Conservation (phyloP, 2,888 invertebrate species). For the Lysandra coridon region DNA sequence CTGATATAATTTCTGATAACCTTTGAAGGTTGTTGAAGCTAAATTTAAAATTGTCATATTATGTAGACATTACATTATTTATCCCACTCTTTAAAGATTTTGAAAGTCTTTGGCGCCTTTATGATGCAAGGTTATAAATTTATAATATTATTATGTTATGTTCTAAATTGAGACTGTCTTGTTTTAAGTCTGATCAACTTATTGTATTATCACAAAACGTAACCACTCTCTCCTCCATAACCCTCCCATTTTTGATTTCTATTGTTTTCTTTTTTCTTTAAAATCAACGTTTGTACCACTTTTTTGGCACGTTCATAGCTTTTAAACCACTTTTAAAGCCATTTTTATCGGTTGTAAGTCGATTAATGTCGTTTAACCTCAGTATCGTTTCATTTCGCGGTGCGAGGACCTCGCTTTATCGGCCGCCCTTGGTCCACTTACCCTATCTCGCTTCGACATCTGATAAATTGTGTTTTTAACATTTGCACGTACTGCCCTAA, state of each 20-base stretch:
- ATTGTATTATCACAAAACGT: background rate
- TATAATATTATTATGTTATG: too few relatives aligned
- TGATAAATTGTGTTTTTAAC: constrained; percentile 54
- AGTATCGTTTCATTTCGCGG: constrained; percentile 37
- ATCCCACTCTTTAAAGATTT: too few relatives aligned
- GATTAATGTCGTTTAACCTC: constrained; percentile 26
- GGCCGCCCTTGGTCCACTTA: constrained; percentile 76
- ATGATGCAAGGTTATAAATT: too few relatives aligned
- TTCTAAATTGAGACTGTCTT: too few relatives aligned
- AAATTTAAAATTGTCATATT: background rate
- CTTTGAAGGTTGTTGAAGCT: background rate
- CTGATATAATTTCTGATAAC: background rate
- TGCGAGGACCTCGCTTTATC: constrained; percentile 71
- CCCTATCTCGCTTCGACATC: constrained; percentile 69
- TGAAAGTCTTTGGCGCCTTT: too few relatives aligned
- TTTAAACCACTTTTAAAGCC: background rate
- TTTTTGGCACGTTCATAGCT: background rate
- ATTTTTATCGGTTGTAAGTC: background rate
- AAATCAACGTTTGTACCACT: background rate
- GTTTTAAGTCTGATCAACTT: too few relatives aligned
- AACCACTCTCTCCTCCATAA: too few relatives aligned
- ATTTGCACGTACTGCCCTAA: constrained; percentile 29
- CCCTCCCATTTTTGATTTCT: background rate
- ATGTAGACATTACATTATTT: too few relatives aligned
- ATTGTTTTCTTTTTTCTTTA: background rate